Conservation (phyloP, 2,797 vertebrate species). For the Poeciliopsis presidionis region DNA sequence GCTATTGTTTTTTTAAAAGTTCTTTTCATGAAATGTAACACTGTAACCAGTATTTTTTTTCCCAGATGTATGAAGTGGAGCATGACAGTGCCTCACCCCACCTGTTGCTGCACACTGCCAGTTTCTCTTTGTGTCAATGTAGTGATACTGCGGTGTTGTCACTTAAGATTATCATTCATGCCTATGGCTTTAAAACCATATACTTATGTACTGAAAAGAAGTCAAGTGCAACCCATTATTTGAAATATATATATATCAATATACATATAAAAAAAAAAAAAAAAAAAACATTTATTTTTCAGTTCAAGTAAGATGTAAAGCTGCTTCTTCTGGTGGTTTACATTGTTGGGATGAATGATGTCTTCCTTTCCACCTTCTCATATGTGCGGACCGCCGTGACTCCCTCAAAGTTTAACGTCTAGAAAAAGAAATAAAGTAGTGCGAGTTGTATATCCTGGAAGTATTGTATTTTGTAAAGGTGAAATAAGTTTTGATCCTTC, state of each 20-base stretch:
- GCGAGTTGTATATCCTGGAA: not conserved
- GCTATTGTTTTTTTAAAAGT: no score
- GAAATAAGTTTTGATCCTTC: not conserved
- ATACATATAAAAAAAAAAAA: slow-evolving; percentile 36
- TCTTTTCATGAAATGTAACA: not conserved
- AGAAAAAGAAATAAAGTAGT: slow-evolving; percentile 50
- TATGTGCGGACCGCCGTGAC: slow-evolving; percentile 91
- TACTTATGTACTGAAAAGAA: slow-evolving; percentile 39
- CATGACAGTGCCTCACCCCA: not conserved
- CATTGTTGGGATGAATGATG: slow-evolving; percentile 56
- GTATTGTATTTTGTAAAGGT: not conserved
- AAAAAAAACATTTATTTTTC: not conserved
- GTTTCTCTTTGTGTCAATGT: not conserved
- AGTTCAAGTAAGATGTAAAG: slow-evolving; percentile 32
- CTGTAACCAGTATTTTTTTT: not conserved
- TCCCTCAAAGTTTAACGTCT: slow-evolving; percentile 92
- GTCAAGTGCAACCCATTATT: slow-evolving; percentile 55
- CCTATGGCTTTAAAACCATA: not conserved
- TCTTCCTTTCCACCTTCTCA: slow-evolving; percentile 83
- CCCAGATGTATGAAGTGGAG: not conserved
- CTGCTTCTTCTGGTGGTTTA: slow-evolving; percentile 50
- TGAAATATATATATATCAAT: slow-evolving; percentile 1
- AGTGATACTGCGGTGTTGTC: not conserved
- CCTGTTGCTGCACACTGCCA: not conserved
- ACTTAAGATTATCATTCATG: not conserved